Conservation (phyloP, 2,113 vertebrate species). For the Beaufortia kweichowensis region DNA sequence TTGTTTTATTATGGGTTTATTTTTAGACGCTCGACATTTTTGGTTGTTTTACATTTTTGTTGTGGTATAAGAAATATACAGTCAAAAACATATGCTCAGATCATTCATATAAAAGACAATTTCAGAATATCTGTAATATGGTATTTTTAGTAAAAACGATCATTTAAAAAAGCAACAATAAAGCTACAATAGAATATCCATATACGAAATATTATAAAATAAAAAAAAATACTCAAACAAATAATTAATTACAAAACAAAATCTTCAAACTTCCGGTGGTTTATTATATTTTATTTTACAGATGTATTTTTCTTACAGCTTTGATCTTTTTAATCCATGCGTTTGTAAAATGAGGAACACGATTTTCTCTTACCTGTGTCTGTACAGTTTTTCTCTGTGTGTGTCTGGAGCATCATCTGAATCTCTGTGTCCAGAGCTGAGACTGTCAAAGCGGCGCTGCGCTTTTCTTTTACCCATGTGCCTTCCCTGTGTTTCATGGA, state of each 20-base stretch:
- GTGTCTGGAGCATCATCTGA: conserved; percentile 5
- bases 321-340: too few relatives aligned
- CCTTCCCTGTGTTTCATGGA: not conserved
- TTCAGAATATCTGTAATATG: not conserved
- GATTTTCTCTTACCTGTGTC: conserved; percentile 10
- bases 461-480: not conserved
- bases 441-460: not conserved
- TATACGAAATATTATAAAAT: not conserved
- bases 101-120: not conserved
- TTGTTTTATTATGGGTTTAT: not conserved
- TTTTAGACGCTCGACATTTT: not conserved
- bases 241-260: too few relatives aligned
- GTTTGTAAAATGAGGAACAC: not conserved
- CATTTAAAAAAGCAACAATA: too few relatives aligned
- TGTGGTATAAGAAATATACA: too few relatives aligned
- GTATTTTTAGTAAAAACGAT: not conserved
- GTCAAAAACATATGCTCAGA: too few relatives aligned
- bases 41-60: too few relatives aligned
- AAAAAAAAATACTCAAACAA: not conserved
- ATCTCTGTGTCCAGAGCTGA: not conserved
- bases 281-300: too few relatives aligned
- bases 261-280: too few relatives aligned
- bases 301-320: too few relatives aligned
- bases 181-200: too few relatives aligned
- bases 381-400: not conserved